Evolutionary conservation across 37 sponge, comb jelly and placozoan species (phyloP), one percentile per base, ranked within the genome.

Genomic region (Cliona cf. orientalis): DNA sequence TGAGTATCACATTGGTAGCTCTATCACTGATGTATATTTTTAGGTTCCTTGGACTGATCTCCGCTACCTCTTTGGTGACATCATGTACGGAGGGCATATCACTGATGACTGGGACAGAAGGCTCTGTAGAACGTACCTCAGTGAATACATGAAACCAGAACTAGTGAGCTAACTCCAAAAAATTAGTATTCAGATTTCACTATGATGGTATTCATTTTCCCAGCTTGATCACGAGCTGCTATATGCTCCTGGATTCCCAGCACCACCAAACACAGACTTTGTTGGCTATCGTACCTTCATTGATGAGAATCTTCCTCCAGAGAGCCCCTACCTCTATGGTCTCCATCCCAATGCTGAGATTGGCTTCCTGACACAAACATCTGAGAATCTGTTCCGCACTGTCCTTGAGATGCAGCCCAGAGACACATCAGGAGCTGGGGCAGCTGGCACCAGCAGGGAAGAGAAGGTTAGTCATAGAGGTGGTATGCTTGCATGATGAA

Each of bases 71-170:
- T 98, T 98, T 88, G 99, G 99, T 53, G 99, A 98, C 92, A 98
- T 98, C 86, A 98, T 98, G 99, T 98, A 98, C 72, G 99, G 99
- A 57, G 99, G 99, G 4, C 99, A 98, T 80, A 98, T 98, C 90
- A 98, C 99, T 79, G 99, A 98, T 69, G 99, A 98, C 76, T 98
- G 99, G 99, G 99, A 98, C 74, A 81, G 99, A 28, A 78, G 94
- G 64, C 94, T 98, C 41, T 98, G 99, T 49, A 87, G 84, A 66
- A 98, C 99, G 17, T 98, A 98, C 78, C 88, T 98, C 29, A 92
- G 85, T 58, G 99, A 93, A 71, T 98, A 87, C 91, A 92, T 98
- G 96, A 92, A 90, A 72, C 92, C 99, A 46, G 96, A 98, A 37
- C 86, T 91, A 90, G 86, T 96, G 38, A 63, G 80, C 53, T n/a